Conservation (phyloP, 2,113 vertebrate genomes). For the Macaca nemestrina region DNA sequence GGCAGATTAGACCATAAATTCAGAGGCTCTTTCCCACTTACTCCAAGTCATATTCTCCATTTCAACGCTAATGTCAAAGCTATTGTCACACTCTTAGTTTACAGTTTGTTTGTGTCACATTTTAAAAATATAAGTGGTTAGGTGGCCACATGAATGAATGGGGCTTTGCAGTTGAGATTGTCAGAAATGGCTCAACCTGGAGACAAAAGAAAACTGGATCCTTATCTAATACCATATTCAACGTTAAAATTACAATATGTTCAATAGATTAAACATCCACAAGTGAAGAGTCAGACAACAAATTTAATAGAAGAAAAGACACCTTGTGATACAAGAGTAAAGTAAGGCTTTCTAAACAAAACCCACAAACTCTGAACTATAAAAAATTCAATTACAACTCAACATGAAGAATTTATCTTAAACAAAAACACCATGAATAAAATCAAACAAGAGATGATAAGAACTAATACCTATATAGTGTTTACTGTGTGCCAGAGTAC, state of each 20-base stretch:
- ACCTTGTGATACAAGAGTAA: neutral
- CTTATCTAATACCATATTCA: conserved; percentile 36
- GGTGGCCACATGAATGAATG: neutral
- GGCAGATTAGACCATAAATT: neutral
- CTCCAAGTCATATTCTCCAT: neutral
- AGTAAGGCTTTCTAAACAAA: conserved; percentile 29
- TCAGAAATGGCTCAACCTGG: neutral
- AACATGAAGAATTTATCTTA: conserved; percentile 8
- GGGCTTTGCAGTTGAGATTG: neutral
- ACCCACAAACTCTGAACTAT: neutral
- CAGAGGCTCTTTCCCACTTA: neutral
- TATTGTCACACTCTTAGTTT: neutral
- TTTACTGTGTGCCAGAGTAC: neutral
- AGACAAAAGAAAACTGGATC: conserved; percentile 30
- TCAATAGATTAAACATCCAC: neutral
- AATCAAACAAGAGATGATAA: neutral
- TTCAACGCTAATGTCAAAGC: neutral
- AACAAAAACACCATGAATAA: neutral
- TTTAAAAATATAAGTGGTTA: conserved; percentile 11
- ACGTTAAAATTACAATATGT: neutral
- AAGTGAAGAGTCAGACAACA: neutral
- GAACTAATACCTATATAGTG: neutral
- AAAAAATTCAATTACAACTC: conserved; percentile 20
- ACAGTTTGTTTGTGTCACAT: neutral
- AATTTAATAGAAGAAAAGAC: conserved; percentile 4